A percentile compares a stretch with the other conserved stretches of the same genome.
phyloP scores from a whole-genome alignment of 2,888 invertebrate genomes.

The Metopia argyrocephala region DNA sequence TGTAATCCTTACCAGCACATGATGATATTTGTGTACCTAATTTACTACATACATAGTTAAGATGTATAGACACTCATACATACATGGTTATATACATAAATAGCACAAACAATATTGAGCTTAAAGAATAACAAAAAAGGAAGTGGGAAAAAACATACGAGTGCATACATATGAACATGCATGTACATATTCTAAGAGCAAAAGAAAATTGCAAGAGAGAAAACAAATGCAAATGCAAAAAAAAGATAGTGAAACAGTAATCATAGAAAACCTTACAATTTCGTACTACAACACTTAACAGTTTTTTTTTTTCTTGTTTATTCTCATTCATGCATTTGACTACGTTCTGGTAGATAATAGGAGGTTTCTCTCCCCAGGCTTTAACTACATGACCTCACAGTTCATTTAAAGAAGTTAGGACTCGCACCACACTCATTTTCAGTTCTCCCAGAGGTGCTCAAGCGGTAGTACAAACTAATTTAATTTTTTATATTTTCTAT shows the following conservation, averaged over 20 bases:
- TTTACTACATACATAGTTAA: constrained; percentile 39
- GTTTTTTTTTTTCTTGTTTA: constrained; percentile 45
- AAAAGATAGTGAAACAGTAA: neutral
- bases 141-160: neutral
- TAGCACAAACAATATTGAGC: neutral
- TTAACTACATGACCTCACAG: too few relatives aligned
- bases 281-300: constrained; percentile 58
- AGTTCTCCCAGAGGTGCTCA: too few relatives aligned
- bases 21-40: constrained; percentile 38
- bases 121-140: neutral
- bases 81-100: constrained; percentile 41
- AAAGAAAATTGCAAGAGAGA: constrained; percentile 28
- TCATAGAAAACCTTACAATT: constrained; percentile 18
- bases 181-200: constrained; percentile 41
- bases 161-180: neutral
- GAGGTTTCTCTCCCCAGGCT: too few relatives aligned
- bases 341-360: too few relatives aligned
- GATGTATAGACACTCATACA: constrained; percentile 74
- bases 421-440: too few relatives aligned
- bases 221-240: constrained; percentile 12
- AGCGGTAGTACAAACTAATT: too few relatives aligned
- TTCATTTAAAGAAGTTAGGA: too few relatives aligned
- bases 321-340: neutral
- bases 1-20: neutral
- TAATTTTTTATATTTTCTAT: too few relatives aligned